phyloP scores from a whole-genome alignment of 2,113 vertebrate genomes.

The Benitochromis conjunctus region DNA sequence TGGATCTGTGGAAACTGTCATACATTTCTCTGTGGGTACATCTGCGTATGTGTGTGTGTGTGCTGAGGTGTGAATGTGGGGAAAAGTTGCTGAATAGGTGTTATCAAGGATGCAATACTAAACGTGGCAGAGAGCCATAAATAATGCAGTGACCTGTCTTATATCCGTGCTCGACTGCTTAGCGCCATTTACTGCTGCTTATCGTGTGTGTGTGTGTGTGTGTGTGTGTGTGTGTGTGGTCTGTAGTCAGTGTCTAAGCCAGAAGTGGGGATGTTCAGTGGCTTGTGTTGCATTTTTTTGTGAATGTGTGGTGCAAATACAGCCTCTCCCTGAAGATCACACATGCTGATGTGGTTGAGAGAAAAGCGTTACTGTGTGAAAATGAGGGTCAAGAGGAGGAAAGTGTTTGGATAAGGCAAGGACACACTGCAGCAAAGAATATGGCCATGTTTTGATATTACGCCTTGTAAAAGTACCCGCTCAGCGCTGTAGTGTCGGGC shows the following conservation, averaged over 20 bases:
- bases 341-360: conserved; percentile 4
- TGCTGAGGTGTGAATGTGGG: conserved; percentile 3
- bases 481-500: background rate
- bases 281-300: conserved; percentile 32
- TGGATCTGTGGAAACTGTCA: background rate
- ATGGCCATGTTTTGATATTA: background rate
- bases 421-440: background rate
- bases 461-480: background rate
- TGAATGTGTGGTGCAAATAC: conserved; percentile 29
- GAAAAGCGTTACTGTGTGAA: background rate
- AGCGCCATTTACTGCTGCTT: conserved; percentile 65
- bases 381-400: conserved; percentile 3
- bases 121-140: conserved; percentile 57
- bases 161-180: conserved; percentile 58
- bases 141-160: conserved; percentile 68
- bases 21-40: background rate
- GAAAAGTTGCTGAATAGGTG: conserved; percentile 64
- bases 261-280: conserved; percentile 5
- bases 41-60: conserved; percentile 2
- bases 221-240: conserved; percentile 8
- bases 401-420: background rate
- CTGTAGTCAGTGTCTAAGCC: conserved; percentile 12
- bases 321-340: conserved; percentile 2
- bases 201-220: background rate
- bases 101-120: conserved; percentile 59